Evolutionary conservation across 2,888 invertebrate genomes (phyloP), one percentile per base, ranked within the genome.

Genomic region (Lasioglossum vierecki): DNA sequence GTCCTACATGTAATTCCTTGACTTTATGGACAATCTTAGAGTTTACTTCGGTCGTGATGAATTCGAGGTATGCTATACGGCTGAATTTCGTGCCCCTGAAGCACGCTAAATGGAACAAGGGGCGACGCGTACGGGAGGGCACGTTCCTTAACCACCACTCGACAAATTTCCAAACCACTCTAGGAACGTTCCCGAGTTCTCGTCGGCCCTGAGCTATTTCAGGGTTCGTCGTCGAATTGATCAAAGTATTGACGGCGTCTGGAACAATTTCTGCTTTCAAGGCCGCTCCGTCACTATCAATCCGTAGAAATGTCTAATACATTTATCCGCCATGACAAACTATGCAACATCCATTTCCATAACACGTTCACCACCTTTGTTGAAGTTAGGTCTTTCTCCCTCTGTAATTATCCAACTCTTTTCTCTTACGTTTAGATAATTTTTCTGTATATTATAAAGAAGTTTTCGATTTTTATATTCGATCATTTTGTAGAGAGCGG

Each of bases 111-210:
- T 76, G 76, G 88, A 84, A 85, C 85, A 82, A 76, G 79, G 82
- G 68, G 66, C 68, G 63, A 79, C 75, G 82, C 79, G 39, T 73
- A 30, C 76, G 70, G 41, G 15, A 41, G 76, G 79, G 76, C 82
- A 89, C 85, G 88, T 88, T 86, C 88, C 91, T 84, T 77, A 82
- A 89, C 78, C 82, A 76, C 84, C 72, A 53, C 87, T 80, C 88
- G 87, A 82, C 83, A 85, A 86, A 87, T 86, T 87, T 83, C 79
- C 76, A 13, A 81, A 79, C 83, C 83, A 79, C 81, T 87, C 79
- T 72, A 79, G 79, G 83, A 86, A 87, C 86, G 86, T 80, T 77
- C 68, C 46, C 4, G 46, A 76, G 78, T 76, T 75, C 86, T 53
- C 60, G 68, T n/a, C 49, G 60, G 68, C 8, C 60, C 44, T 44